phyloP scores from a whole-genome alignment of 2,888 invertebrate genomes.

The Drosophila engyochracea region DNA sequence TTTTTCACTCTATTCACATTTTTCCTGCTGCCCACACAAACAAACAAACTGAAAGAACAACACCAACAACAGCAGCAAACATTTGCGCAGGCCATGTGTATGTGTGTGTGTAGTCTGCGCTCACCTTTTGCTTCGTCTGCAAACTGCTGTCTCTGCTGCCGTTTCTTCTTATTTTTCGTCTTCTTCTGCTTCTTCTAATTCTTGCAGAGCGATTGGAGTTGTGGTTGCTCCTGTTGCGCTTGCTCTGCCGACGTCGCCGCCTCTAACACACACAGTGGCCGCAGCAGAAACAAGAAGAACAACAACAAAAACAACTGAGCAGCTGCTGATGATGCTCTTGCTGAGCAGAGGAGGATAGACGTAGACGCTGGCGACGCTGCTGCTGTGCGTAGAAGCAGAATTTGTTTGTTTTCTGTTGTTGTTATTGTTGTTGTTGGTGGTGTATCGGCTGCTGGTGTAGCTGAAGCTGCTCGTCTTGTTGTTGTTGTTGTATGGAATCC shows the following conservation, averaged over 20 bases:
- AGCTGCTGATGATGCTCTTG: constrained; percentile 42
- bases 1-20: constrained; percentile 10
- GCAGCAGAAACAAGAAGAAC: constrained; percentile 12
- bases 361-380: constrained; percentile 34
- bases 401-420: constrained; percentile 28
- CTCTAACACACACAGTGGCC: constrained; percentile 25
- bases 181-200: constrained; percentile 32
- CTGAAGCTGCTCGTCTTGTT: constrained; percentile 18
- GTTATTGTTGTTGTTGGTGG: constrained; percentile 6
- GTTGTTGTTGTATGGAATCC: constrained; percentile 65
- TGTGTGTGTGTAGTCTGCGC: constrained; percentile 23
- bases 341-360: constrained; percentile 29
- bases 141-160: constrained; percentile 10
- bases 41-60: constrained; percentile 20
- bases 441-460: constrained; percentile 29
- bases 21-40: constrained; percentile 55
- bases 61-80: constrained; percentile 30
- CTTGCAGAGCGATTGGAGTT: constrained; percentile 41
- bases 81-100: constrained; percentile 28
- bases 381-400: constrained; percentile 44
- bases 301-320: constrained; percentile 35
- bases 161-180: constrained; percentile 15
- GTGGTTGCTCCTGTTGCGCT: constrained; percentile 60
- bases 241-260: constrained; percentile 36
- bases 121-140: constrained; percentile 37